Conservation (phyloP, 2,888 invertebrate species). For the Oxyteleia sp. region DNA sequence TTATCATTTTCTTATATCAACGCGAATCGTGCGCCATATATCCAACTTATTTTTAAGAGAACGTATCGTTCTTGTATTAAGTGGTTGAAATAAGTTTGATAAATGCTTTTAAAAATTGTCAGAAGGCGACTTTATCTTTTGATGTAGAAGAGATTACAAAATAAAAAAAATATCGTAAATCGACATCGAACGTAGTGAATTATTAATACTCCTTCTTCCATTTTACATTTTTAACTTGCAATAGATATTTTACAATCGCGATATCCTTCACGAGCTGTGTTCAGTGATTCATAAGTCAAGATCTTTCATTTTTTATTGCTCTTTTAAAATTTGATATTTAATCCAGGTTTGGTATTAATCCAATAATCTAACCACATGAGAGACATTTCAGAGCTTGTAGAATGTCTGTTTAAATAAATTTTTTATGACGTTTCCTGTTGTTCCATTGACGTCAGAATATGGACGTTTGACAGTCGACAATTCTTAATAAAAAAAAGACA, state of each 20-base stretch:
- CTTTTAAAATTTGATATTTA: constrained; percentile 8
- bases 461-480: constrained; percentile 4
- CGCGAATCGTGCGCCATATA: neutral
- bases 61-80: neutral
- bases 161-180: constrained; percentile 21
- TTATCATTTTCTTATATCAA: constrained; percentile 32
- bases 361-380: neutral
- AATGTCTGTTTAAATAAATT: neutral
- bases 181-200: constrained; percentile 8
- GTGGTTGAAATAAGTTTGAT: neutral
- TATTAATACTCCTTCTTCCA: constrained; percentile 27
- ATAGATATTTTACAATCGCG: constrained; percentile 33
- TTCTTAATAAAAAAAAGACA: constrained; percentile 17
- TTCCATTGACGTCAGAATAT: constrained; percentile 9
- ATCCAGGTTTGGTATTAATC: neutral
- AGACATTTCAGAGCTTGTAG: neutral
- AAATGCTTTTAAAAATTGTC: neutral
- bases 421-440: constrained; percentile 19
- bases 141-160: constrained; percentile 12
- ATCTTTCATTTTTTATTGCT: constrained; percentile 2
- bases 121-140: neutral
- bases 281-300: constrained; percentile 18
- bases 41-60: neutral
- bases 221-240: constrained; percentile 2
- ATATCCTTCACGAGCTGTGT: constrained; percentile 19